Base-by-base conservation (phyloP, 2,888 invertebrate genomes). In the Drosophila phalerata region DNA sequence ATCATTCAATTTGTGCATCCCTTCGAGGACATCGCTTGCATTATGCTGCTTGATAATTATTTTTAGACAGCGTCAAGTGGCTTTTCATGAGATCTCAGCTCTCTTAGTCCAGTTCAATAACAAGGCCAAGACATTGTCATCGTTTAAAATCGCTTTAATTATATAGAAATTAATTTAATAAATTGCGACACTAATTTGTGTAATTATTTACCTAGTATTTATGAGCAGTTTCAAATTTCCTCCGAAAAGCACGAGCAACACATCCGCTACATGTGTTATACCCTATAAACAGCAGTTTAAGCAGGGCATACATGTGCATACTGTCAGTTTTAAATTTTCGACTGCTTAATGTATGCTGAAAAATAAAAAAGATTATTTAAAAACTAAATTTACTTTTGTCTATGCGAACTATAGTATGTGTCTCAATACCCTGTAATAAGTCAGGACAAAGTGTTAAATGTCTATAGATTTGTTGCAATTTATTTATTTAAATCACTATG, bases 151-250 rank as follows among this genome's bases (percentile, higher is more conserved):
- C 22, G 22, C 63, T 70, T 58, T 55, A 71, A 73, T 76, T 69
- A 76, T 65, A 67, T 62, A 65, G 37, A 81, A 81, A 88, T 85
- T 87, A 74, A 88, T 88, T 85, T 73, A 63, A 77, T 75, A 77
- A 85, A 87, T 79, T 85, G 79, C 85, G 73, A 73, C 79, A 69
- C 72, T 79, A 87, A 85, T 88, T 88, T 85, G 51, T 57, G 68
- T 86, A 88, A 84, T 88, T 81, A 84, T 84, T 86, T 86, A 76
- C 19, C 69, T 65, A 53, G 74, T 81, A 71, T 84, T 84, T 86
- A 81, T 71, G 73, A 72, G 72, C 69, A 67, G 56, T 62, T 66
- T 71, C 86, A 88, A 85, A 88, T 84, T 84, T 84, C 85, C 87
- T 85, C 62, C 53, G 13, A 38, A 25, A 22, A 17, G 15, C 37